Conservation (phyloP, 1,140 invertebrate species). For the Colletes gigas region DNA sequence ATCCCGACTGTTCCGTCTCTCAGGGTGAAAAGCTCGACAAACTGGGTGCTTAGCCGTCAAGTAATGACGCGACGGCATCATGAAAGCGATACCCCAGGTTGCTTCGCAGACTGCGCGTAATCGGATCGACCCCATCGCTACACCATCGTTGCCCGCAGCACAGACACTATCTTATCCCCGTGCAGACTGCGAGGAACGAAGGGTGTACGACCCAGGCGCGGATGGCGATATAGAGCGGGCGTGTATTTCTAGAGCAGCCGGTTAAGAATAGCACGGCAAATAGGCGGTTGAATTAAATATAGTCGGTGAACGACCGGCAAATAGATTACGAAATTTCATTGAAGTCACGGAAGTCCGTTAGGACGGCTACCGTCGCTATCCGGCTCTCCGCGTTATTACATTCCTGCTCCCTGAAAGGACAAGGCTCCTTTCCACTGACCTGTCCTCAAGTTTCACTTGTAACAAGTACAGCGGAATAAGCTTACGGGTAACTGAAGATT, state of each 20-base stretch:
- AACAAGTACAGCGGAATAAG: too few species aligned
- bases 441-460: too few species aligned
- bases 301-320: conserved; percentile 74
- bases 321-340: conserved; percentile 71
- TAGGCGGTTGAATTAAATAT: conserved; percentile 77
- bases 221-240: conserved; percentile 47
- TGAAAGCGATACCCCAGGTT: not conserved
- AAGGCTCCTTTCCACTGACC: too few species aligned
- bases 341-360: conserved; percentile 49
- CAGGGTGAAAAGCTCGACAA: too few species aligned
- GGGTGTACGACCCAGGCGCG: conserved; percentile 63
- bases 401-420: not conserved
- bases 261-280: conserved; percentile 74
- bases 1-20: not conserved
- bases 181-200: conserved; percentile 41
- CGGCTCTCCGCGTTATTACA: too few species aligned
- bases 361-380: not conserved
- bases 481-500: too few species aligned
- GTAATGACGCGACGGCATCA: not conserved
- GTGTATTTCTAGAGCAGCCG: conserved; percentile 76
- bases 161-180: conserved; percentile 26
- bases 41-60: not conserved
- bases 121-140: not conserved
- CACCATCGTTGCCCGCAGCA: not conserved
- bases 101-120: not conserved